These are phyloP conservation scores for Clarias laeviceps DNA, from an alignment of 2,797 vertebrate genomes.

Conservation along the genomic window DNA sequence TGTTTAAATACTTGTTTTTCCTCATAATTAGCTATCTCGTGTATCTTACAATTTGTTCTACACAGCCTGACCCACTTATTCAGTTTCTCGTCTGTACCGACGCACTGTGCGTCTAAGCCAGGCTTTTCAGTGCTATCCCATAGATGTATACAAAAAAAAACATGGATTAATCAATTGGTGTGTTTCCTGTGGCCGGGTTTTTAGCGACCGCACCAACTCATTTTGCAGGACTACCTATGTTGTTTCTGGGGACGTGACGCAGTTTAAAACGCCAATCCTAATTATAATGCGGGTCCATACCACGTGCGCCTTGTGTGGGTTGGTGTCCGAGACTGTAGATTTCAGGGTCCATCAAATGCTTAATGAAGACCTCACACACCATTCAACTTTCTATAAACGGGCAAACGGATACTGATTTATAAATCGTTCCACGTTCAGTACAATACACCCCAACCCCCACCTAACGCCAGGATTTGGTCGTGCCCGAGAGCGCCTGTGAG, in stretches of 20 bases:
- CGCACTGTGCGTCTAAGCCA: not conserved
- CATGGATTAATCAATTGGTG: not conserved
- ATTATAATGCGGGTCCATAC: conserved; percentile 59
- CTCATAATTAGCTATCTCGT: not conserved
- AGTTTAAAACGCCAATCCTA: conserved; percentile 59
- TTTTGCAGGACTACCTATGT: conserved; percentile 24
- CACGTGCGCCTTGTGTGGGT: conserved; percentile 52
- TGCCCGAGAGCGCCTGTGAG: not conserved
- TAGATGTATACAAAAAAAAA: not conserved
- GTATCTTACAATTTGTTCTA: conserved; percentile 51
- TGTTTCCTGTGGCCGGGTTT: not conserved
- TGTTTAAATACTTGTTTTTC: not conserved
- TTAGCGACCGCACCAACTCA: not conserved
- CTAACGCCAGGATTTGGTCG: conserved; percentile 19
- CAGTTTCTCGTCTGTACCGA: conserved; percentile 48
- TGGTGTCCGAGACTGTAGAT: conserved; percentile 34
- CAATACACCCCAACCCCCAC: not conserved
- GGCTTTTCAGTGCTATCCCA: conserved; percentile 6
- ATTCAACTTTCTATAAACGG: not conserved
- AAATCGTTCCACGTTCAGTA: conserved; percentile 6
- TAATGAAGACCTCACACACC: not conserved
- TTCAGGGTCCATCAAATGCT: not conserved
- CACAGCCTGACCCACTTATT: conserved; percentile 74
- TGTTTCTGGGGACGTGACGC: conserved; percentile 61
- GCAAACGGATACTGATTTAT: not conserved